Base-by-base conservation (phyloP, 2,888 invertebrate genomes). In the Sinelater perroti region DNA sequence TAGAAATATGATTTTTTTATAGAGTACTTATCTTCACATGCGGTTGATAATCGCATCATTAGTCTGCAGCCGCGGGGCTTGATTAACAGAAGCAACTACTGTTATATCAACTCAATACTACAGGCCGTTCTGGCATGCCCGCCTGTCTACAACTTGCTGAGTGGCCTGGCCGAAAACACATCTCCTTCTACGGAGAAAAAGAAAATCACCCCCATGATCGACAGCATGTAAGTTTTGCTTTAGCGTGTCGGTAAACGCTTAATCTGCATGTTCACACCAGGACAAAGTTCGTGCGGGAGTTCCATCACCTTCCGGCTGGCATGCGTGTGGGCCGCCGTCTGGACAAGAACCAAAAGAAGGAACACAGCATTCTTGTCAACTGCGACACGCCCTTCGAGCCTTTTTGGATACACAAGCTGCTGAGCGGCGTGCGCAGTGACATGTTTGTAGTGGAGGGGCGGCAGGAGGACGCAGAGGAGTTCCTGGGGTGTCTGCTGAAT, bases 381-480 rank as follows among this genome's bases (percentile, higher is more conserved):
- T 82, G 85, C 28, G 95, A 93, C 26, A 82, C 87, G n/a, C 87
- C 95, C 33, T 91, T 97, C 66, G 96, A 97, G 75, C 95, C 96
- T n/a, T 84, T 85, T 47, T 89, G 90, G 66, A 90, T 95, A 10
- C 91, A 93, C 72, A 89, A 90, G 63, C 88, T 95, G 80, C 82
- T 96, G 71, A 86, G 90, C 62, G 89, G 90, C 35, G 85, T 90
- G 26, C 86, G 88, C 67, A 84, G 83, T n/a, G 85, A 85, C 62
- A 79, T 79, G n/a, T 85, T 85, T 66, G 83, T 87, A 33, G 89
- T 92, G 47, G 93, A 94, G 76, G 97, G 95, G 0, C 83, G 93
- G 13, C 97, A 97, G 77, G 97, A 97, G 75, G 97, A 98, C 79
- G 97, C 97, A 0, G 97, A 98, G 78, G 97, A 98, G 76, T 97